phyloP scores from a whole-genome alignment of 2,113 vertebrate genomes.

The Burhinus oedicnemus region DNA sequence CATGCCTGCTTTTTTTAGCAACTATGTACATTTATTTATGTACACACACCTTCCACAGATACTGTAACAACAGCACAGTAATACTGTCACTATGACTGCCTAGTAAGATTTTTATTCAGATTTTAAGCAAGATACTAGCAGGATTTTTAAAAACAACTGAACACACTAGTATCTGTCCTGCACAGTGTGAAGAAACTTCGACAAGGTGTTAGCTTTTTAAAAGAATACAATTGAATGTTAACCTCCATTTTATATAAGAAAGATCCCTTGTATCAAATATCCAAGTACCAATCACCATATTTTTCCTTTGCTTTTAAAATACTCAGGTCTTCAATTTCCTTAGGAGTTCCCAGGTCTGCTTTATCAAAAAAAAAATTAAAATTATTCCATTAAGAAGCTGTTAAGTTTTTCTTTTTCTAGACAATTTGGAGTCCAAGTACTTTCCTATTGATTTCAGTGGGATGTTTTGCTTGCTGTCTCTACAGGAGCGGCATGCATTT shows the following conservation, averaged over 20 bases:
- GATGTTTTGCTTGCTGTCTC: background rate
- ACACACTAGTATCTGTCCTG: background rate
- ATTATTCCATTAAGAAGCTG: background rate
- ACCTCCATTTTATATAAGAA: background rate
- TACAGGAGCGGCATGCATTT: background rate
- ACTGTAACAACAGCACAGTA: background rate
- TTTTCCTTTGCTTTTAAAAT: background rate
- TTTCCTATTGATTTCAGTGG: background rate
- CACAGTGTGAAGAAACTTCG: background rate
- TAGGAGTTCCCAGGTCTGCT: background rate
- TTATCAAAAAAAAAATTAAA: background rate
- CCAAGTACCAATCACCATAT: background rate
- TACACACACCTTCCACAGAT: background rate
- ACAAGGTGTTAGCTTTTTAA: background rate
- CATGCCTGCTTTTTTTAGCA: background rate
- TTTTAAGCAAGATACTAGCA: background rate
- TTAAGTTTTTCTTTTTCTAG: background rate
- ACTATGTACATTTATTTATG: background rate
- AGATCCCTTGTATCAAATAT: background rate
- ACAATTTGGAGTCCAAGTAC: background rate
- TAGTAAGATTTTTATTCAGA: background rate
- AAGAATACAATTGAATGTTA: background rate
- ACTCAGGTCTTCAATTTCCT: background rate
- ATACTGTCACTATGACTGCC: background rate
- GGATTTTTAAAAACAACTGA: background rate